Base-by-base conservation (phyloP, 35 echinoderm and acorn worm species). In the Heliocidaris erythrogramma region DNA sequence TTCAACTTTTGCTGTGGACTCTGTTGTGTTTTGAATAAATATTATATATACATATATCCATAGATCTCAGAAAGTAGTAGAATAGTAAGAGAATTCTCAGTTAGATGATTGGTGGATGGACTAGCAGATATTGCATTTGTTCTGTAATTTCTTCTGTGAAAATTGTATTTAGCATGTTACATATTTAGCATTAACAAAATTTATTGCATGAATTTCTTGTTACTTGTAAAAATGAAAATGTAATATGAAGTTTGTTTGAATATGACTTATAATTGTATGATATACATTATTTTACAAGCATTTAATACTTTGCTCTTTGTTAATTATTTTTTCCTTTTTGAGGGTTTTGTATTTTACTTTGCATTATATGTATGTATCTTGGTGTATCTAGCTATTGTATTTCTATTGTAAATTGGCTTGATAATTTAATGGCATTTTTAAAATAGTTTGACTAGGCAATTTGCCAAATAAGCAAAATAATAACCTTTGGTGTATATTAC, bases 321-420 rank as follows among this genome's bases (percentile, higher is more conserved):
- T 93, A 50, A 48, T 93, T 59, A 50, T 59, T 93, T 32, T 90
- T 59, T 56, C 48, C 48, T 56, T 32, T 93, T 93, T 93, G 59
- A 56, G 59, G 48, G 92, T 93, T 56, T 93, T 94, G 32, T 94
- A 85, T 59, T 94, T 94, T 94, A 85, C 32, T 94, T 94, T 94
- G 59, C 93, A 94, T 56, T 93, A 31, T 85, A 85, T 94, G 78
- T 94, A 94, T 94, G 78, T 94, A 85, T 94, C 30, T 84, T 85
- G 59, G 49, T 94, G 78, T 85, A 94, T 84, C 17, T 94, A 94
- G 59, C 59, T 35, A 48, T 85, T 94, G 48, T 94, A 94, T 94
- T 42, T 94, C 59, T 94, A 94, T 49, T 85, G 59, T 85, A 85
- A 94, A 85, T 85, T 94, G 32, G 59, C 59, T 94, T n/a, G 31